Evolutionary conservation across 2,797 vertebrate genomes (phyloP).

Genomic region (Sphaeramia orbicularis): DNA sequence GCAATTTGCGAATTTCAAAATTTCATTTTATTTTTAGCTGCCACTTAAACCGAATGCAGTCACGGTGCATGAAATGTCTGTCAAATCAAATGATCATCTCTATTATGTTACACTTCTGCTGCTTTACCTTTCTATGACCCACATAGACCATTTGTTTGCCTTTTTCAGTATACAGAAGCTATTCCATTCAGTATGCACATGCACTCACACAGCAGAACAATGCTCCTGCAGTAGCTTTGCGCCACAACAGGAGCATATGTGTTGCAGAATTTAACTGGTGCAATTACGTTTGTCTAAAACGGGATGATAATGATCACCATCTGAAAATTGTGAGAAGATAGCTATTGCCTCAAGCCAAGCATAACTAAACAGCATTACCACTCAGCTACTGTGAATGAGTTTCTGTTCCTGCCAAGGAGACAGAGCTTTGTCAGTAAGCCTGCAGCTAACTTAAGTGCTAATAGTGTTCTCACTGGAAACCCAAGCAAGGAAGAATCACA

Average conservation of each 20-base stretch:
- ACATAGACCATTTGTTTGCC: constrained; percentile 39
- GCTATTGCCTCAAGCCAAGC: constrained; percentile 75
- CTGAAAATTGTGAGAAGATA: constrained; percentile 72
- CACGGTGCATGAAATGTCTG: constrained; percentile 8
- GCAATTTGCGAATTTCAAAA: neutral
- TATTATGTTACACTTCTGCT: constrained; percentile 18
- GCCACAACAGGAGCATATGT: constrained; percentile 59
- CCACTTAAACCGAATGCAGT: constrained; percentile 5
- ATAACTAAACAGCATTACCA: constrained; percentile 73
- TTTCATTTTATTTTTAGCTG: constrained; percentile 6
- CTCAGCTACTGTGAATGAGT: constrained; percentile 73
- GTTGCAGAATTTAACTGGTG: constrained; percentile 67
- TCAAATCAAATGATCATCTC: constrained; percentile 42
- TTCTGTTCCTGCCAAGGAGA: constrained; percentile 77
- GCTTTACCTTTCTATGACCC: constrained; percentile 53
- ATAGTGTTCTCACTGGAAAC: constrained; percentile 67
- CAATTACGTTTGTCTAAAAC: constrained; percentile 73
- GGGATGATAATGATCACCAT: constrained; percentile 73
- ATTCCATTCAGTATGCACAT: constrained; percentile 46
- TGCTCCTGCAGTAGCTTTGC: constrained; percentile 46
- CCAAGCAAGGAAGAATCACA: constrained; percentile 65
- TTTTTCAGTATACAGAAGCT: constrained; percentile 5
- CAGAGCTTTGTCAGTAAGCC: constrained; percentile 71
- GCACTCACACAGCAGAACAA: constrained; percentile 47
- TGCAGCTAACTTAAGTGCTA: constrained; percentile 76